Conservation (phyloP, 2,113 vertebrate genomes). For the Nothobranchius furzeri region DNA sequence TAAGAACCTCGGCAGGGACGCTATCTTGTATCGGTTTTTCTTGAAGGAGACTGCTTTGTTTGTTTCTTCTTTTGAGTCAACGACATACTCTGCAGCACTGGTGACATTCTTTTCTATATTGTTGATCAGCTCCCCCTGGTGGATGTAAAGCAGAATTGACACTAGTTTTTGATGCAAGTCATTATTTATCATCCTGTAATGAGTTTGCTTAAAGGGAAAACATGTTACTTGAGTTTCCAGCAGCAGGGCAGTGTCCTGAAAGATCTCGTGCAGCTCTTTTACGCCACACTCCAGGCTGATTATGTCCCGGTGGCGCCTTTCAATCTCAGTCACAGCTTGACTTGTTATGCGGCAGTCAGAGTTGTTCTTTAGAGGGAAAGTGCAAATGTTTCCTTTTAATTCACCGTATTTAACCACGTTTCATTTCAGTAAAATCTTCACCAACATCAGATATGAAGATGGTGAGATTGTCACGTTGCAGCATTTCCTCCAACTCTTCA, state of each 20-base stretch:
- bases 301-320: constrained; percentile 89
- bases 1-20: constrained; percentile 58
- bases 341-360: constrained; percentile 81
- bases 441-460: constrained; percentile 89
- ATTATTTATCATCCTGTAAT: neutral
- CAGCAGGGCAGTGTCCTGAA: constrained; percentile 87
- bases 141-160: constrained; percentile 31
- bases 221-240: constrained; percentile 86
- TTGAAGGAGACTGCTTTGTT: constrained; percentile 84
- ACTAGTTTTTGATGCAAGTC: neutral
- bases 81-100: constrained; percentile 82
- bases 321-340: constrained; percentile 88
- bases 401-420: neutral
- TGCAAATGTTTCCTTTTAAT: too few species aligned
- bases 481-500: constrained; percentile 89
- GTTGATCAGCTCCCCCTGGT: constrained; percentile 91
- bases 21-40: constrained; percentile 85
- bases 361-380: constrained; percentile 76
- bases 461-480: constrained; percentile 83
- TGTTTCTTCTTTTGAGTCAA: constrained; percentile 81
- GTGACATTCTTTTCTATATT: constrained; percentile 89
- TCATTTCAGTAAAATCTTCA: constrained; percentile 9
- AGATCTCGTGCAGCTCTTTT: constrained; percentile 87
- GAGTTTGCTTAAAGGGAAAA: neutral
- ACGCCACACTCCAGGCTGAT: constrained; percentile 88